Conservation (phyloP, 2,113 vertebrate species). For the Callionymus lyra region DNA sequence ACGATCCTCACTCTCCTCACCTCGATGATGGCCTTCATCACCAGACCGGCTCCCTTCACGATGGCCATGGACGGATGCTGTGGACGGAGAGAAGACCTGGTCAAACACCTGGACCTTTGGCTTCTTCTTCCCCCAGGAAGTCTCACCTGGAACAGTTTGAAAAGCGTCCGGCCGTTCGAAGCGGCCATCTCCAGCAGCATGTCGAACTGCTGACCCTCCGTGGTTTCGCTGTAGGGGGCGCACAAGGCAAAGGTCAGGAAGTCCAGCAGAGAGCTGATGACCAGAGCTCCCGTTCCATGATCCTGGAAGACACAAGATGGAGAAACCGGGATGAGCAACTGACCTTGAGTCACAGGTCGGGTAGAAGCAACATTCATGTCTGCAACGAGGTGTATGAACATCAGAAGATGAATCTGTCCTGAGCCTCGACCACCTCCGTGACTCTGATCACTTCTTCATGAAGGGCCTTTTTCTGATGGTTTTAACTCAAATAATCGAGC, state of each 20-base stretch:
- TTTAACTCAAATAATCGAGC: too few relatives aligned
- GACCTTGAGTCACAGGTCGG: too few relatives aligned
- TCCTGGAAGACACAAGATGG: constrained; percentile 66
- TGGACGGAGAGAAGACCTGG: not conserved
- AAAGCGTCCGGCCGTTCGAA: constrained; percentile 86
- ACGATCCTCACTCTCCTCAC: constrained; percentile 50
- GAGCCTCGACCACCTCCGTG: too few relatives aligned
- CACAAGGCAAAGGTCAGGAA: constrained; percentile 98
- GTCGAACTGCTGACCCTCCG: constrained; percentile 96
- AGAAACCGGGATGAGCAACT: not conserved
- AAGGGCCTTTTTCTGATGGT: too few relatives aligned
- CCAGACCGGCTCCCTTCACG: constrained; percentile 93
- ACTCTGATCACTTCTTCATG: too few relatives aligned
- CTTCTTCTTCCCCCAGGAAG: not conserved
- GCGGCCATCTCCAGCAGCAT: constrained; percentile 98
- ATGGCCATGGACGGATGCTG: constrained; percentile 99
- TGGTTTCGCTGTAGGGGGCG: constrained; percentile 97
- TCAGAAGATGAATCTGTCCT: too few relatives aligned
- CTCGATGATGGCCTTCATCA: constrained; percentile 99
- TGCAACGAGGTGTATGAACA: too few relatives aligned
- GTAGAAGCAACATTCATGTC: too few relatives aligned
- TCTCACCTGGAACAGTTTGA: constrained; percentile 94
- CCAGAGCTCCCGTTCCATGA: constrained; percentile 92
- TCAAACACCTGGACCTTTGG: not conserved
- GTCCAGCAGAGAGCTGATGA: constrained; percentile 97